These are phyloP conservation scores for Ischnura elegans DNA, from an alignment of 2,888 invertebrate species.

Conservation along the genomic window DNA sequence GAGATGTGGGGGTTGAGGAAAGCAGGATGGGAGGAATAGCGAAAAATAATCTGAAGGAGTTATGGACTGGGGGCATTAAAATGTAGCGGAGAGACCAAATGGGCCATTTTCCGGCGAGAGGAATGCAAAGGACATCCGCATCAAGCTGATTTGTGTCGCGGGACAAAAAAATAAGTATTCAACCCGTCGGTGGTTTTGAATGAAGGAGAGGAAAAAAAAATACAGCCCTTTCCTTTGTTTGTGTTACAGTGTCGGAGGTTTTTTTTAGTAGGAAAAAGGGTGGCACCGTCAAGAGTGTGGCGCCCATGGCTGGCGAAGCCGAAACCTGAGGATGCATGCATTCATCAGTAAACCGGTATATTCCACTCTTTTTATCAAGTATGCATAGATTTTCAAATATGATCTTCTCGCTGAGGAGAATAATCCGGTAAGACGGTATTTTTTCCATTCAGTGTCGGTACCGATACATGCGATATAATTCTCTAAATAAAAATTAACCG, in stretches of 20 bases:
- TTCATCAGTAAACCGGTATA: too few species aligned
- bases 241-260: neutral
- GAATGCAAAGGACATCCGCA: neutral
- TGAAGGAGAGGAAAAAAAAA: constrained; percentile 6
- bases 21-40: neutral
- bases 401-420: too few species aligned
- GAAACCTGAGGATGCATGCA: too few species aligned
- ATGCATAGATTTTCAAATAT: too few species aligned
- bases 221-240: constrained; percentile 4
- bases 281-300: neutral
- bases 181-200: neutral
- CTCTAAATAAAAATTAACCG: too few species aligned
- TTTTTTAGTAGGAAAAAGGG: neutral
- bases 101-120: neutral
- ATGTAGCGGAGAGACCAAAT: neutral
- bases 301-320: too few species aligned
- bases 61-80: neutral
- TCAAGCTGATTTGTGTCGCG: constrained; percentile 16
- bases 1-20: neutral
- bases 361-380: too few species aligned
- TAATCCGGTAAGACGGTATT: too few species aligned
- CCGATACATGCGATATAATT: too few species aligned
- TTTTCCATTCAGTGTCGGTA: too few species aligned
- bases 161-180: neutral
- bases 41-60: neutral